Evolutionary conservation across 2,113 vertebrate species (phyloP).

Genomic region (Nesospiza acunhae): DNA sequence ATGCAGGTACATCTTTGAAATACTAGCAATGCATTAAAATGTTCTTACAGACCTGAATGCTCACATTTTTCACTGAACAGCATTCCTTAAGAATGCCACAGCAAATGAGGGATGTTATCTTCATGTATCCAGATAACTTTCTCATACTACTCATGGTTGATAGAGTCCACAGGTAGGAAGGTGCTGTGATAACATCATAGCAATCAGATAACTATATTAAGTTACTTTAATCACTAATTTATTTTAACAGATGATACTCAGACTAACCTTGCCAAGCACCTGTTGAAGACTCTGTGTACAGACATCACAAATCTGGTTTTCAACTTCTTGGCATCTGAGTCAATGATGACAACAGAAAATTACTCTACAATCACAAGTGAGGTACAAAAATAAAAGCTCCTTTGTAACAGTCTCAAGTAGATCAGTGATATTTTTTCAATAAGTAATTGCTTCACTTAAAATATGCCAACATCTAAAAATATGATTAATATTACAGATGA

Average conservation of each 20-base stretch:
- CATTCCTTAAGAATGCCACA: neutral
- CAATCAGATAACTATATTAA: neutral
- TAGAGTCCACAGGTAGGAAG: neutral
- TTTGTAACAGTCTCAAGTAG: neutral
- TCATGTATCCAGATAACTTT: neutral
- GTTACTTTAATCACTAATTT: neutral
- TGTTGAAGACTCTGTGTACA: conserved; percentile 90
- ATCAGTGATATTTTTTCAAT: neutral
- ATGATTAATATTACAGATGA: neutral
- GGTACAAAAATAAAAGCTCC: conserved; percentile 65
- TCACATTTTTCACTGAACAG: neutral
- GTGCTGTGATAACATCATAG: neutral
- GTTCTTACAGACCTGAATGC: neutral
- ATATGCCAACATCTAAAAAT: neutral
- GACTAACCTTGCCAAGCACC: conserved; percentile 83
- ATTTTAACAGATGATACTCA: conserved; percentile 90
- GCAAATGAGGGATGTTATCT: neutral
- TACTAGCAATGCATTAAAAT: neutral
- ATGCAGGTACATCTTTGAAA: neutral
- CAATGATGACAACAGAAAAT: conserved; percentile 89
- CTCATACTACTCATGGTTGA: neutral
- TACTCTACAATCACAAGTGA: conserved; percentile 84
- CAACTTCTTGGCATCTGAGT: conserved; percentile 89
- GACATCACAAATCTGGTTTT: conserved; percentile 92
- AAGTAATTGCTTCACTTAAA: neutral